Evolutionary conservation across 2,797 vertebrate species (phyloP).

Genomic region (Sparus aurata): DNA sequence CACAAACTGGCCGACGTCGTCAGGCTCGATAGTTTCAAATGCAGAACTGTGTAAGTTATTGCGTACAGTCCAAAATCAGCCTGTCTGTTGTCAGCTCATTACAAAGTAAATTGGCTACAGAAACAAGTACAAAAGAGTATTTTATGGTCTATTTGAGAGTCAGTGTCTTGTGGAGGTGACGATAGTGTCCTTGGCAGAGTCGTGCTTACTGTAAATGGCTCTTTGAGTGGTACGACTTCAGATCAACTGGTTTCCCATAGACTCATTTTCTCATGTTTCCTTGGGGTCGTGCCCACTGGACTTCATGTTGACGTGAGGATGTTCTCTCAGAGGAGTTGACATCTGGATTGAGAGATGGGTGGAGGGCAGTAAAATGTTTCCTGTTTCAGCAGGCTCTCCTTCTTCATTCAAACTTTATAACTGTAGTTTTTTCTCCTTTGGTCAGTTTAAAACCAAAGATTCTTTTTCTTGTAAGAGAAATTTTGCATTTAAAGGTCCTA

Average conservation of each 20-base stretch:
- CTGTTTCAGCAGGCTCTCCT: conserved; percentile 57
- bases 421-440: conserved; percentile 9
- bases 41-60: conserved; percentile 21
- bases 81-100: background rate
- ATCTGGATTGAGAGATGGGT: conserved; percentile 76
- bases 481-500: conserved; percentile 1
- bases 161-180: conserved; percentile 58
- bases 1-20: conserved; percentile 17
- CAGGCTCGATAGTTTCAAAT: conserved; percentile 21
- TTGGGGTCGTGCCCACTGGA: conserved; percentile 66
- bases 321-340: conserved; percentile 77
- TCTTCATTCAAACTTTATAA: conserved; percentile 28
- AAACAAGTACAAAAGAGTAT: background rate
- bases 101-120: background rate
- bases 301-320: conserved; percentile 65
- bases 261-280: conserved; percentile 43
- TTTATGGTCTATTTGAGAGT: conserved; percentile 50
- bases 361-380: conserved; percentile 75
- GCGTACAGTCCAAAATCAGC: background rate
- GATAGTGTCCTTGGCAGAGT: conserved; percentile 47
- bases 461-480: background rate
- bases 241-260: conserved; percentile 67
- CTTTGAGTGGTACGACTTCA: conserved; percentile 15
- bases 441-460: conserved; percentile 22
- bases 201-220: conserved; percentile 77